These are phyloP conservation scores for Thunnus thynnus DNA, from an alignment of 2,113 vertebrate genomes.

Conservation along the genomic window DNA sequence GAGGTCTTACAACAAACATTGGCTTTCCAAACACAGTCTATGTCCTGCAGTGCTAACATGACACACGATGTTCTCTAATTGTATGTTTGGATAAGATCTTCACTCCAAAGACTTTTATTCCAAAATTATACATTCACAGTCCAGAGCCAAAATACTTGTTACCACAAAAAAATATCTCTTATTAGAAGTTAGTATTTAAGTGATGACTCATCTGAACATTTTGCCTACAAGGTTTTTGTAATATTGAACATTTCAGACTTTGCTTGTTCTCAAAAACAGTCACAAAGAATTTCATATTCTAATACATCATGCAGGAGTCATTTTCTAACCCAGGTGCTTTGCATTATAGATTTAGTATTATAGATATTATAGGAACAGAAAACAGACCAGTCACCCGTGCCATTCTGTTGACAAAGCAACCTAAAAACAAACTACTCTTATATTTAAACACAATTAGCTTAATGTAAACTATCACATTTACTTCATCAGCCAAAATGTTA, in stretches of 20 bases:
- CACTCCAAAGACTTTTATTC: conserved; percentile 17
- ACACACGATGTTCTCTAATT: neutral
- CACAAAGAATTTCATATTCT: neutral
- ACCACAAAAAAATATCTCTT: conserved; percentile 1
- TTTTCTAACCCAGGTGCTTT: no score
- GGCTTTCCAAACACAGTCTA: neutral
- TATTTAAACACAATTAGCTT: neutral
- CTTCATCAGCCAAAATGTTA: neutral
- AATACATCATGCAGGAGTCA: neutral
- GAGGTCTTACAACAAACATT: no score
- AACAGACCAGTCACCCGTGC: neutral
- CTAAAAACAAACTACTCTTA: neutral
- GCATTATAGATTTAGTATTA: no score
- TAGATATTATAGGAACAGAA: conserved; percentile 34
- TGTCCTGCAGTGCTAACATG: neutral
- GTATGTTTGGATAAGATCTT: conserved; percentile 13
- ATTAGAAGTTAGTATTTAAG: neutral
- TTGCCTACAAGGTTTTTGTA: neutral
- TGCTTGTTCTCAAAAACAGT: neutral
- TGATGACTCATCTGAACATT: neutral
- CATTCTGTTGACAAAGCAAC: neutral
- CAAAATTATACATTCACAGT: conserved; percentile 2
- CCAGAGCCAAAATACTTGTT: neutral
- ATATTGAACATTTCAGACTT: neutral
- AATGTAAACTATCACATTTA: neutral